phyloP scores from a whole-genome alignment of 2,888 invertebrate genomes.

The Philopedon plagiatum region DNA sequence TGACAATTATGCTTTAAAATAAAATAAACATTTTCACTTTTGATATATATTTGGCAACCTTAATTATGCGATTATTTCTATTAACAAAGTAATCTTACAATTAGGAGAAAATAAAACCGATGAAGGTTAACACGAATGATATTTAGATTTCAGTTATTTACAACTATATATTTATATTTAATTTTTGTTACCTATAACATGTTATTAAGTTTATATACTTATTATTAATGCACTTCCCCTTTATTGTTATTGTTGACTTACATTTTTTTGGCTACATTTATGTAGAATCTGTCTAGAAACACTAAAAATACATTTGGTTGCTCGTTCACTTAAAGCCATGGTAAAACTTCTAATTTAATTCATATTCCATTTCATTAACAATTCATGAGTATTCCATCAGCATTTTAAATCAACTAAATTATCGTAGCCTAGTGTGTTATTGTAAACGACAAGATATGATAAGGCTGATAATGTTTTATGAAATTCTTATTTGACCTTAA shows the following conservation, averaged over 20 bases:
- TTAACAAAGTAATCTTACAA: too few species aligned
- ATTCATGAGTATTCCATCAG: slow-evolving; percentile 3
- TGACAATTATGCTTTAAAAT: too few species aligned
- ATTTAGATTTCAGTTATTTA: too few species aligned
- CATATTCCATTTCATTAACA: not conserved
- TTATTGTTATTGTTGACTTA: not conserved
- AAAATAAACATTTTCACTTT: too few species aligned
- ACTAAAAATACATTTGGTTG: not conserved
- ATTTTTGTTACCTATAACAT: too few species aligned
- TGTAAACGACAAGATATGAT: slow-evolving; percentile 21
- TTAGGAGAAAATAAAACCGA: too few species aligned
- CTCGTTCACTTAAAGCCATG: slow-evolving; percentile 6
- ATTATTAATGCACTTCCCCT: too few species aligned
- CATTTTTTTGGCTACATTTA: not conserved
- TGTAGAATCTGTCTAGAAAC: slow-evolving; percentile 7
- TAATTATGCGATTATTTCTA: too few species aligned
- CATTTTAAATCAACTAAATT: slow-evolving; percentile 11
- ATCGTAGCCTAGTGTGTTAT: not conserved
- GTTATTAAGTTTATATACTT: too few species aligned
- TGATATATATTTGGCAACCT: too few species aligned
- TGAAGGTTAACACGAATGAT: too few species aligned
- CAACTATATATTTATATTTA: too few species aligned
- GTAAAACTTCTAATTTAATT: not conserved
- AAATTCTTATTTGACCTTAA: slow-evolving; percentile 3
- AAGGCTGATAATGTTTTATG: slow-evolving; percentile 9